These are phyloP conservation scores for Nebria brevicollis DNA, from an alignment of 2,888 invertebrate genomes.

Conservation along the genomic window DNA sequence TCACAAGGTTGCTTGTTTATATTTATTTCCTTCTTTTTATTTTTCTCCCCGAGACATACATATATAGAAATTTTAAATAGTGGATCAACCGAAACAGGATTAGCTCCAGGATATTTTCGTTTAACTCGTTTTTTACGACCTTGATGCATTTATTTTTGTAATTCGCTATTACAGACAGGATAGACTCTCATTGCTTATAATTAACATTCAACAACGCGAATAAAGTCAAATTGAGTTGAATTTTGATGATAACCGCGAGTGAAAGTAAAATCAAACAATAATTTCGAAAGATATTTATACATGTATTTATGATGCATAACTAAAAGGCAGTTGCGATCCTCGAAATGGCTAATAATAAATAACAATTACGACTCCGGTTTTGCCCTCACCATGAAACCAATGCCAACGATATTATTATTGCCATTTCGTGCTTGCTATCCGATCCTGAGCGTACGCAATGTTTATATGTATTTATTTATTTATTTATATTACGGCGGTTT, in stretches of 20 bases:
- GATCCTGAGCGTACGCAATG: conserved; percentile 33
- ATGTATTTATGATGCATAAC: neutral
- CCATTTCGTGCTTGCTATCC: conserved; percentile 42
- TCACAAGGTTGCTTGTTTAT: too few relatives aligned
- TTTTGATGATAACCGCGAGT: too few relatives aligned
- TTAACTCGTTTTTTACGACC: too few relatives aligned
- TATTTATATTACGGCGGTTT: conserved; percentile 34
- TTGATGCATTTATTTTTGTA: too few relatives aligned
- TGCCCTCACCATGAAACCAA: conserved; percentile 13
- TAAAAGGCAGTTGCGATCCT: conserved; percentile 14
- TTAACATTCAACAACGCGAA: neutral
- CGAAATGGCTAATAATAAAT: conserved; percentile 18
- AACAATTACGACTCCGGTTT: conserved; percentile 21
- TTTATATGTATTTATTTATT: conserved; percentile 39
- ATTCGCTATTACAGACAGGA: too few relatives aligned
- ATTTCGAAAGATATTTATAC: conserved; percentile 1
- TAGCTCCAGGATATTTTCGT: too few relatives aligned
- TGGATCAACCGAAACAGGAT: too few relatives aligned
- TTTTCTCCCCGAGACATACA: too few relatives aligned
- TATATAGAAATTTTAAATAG: too few relatives aligned
- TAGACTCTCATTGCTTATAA: too few relatives aligned
- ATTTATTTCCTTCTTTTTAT: too few relatives aligned
- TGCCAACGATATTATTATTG: conserved; percentile 33
- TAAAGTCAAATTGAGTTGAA: neutral
- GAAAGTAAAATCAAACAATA: neutral